These are phyloP conservation scores for Nineta flava DNA, from an alignment of 2,888 invertebrate species.

Conservation along the genomic window DNA sequence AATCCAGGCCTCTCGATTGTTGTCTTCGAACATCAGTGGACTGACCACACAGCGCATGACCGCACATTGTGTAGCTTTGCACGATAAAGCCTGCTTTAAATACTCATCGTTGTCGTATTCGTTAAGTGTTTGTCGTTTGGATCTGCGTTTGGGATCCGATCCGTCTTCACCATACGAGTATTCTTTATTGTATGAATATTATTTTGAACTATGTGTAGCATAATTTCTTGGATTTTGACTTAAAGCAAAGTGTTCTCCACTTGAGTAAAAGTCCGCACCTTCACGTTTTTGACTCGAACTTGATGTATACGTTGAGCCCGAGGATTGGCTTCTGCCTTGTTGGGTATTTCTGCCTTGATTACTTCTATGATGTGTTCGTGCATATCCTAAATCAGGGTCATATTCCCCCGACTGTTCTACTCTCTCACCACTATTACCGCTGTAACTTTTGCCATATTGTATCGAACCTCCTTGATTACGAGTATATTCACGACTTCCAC, in stretches of 20 bases:
- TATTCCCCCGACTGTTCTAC: constrained; percentile 6
- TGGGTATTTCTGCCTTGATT: background rate
- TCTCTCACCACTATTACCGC: constrained; percentile 6
- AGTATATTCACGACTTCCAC: background rate
- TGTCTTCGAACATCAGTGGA: constrained; percentile 38
- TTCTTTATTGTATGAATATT: background rate
- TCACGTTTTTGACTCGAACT: background rate
- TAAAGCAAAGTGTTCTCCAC: background rate
- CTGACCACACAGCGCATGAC: constrained; percentile 61
- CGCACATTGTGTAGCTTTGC: constrained; percentile 55
- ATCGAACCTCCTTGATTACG: background rate
- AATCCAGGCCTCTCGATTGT: constrained; percentile 58
- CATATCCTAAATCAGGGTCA: constrained; percentile 9
- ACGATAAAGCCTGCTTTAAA: constrained; percentile 34
- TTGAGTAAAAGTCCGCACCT: background rate
- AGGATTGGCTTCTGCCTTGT: constrained; percentile 15
- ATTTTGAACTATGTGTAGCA: background rate
- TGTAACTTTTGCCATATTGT: constrained; percentile 5
- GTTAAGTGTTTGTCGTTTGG: constrained; percentile 13
- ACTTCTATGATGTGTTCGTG: background rate
- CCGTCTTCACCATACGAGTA: background rate
- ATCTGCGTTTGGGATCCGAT: constrained; percentile 2
- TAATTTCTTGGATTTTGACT: background rate
- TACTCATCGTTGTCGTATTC: constrained; percentile 15
- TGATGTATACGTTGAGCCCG: background rate